These are phyloP conservation scores for Echinometra lucunter DNA, from an alignment of 53 echinoderm and acorn worm species.

Conservation along the genomic window DNA sequence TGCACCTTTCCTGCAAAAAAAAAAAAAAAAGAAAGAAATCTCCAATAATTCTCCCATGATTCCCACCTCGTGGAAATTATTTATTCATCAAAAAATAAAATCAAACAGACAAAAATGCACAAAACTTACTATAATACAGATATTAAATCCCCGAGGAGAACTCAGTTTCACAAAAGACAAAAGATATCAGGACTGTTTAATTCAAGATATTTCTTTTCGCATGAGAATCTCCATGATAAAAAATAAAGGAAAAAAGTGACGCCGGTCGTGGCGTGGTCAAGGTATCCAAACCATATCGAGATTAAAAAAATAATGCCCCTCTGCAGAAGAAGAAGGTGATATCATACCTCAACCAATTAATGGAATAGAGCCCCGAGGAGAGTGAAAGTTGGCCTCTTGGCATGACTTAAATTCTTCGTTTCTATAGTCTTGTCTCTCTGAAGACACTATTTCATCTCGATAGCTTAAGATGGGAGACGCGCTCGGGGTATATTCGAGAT, in stretches of 20 bases:
- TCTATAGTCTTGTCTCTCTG: background rate
- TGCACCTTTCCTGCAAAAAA: no score
- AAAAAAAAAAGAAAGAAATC: no score
- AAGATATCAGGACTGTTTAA: background rate
- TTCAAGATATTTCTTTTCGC: background rate
- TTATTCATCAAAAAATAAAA: background rate
- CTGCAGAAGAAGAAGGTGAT: background rate
- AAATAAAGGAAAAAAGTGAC: background rate
- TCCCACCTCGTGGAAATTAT: no score
- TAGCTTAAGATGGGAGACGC: background rate
- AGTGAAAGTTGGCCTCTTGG: background rate
- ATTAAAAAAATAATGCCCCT: background rate
- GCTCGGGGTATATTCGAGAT: constrained; percentile 15
- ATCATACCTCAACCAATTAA: constrained; percentile 6
- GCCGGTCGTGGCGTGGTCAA: background rate
- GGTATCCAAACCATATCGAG: background rate
- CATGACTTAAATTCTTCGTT: background rate
- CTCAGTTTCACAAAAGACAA: background rate
- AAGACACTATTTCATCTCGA: background rate
- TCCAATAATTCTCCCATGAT: no score
- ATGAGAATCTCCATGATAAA: background rate
- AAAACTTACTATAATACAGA: background rate
- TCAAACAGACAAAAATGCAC: no score
- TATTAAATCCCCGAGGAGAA: background rate
- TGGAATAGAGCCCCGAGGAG: background rate